Percentiles rank a stretch among this genome's conserved stretches.
phyloP scores from a whole-genome alignment of 2,888 invertebrate genomes.

The Chelonus formosanus region DNA sequence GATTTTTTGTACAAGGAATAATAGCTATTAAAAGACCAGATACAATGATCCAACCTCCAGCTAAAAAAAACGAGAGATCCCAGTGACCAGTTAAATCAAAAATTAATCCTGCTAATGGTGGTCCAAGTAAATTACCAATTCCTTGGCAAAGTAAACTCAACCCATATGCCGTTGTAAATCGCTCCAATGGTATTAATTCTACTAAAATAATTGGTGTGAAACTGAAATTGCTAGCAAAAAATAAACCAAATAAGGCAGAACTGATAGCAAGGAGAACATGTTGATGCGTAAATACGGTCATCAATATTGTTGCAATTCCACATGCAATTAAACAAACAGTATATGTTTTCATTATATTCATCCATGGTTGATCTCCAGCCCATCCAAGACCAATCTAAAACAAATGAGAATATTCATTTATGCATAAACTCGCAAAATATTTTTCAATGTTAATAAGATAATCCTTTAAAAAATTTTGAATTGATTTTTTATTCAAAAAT shows the following conservation, averaged over 20 bases:
- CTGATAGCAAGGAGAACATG: constrained; percentile 67
- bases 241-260: constrained; percentile 82
- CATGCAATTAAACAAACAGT: constrained; percentile 78
- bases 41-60: constrained; percentile 82
- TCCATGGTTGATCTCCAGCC: constrained; percentile 86
- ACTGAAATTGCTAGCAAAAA: constrained; percentile 91
- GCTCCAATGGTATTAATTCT: constrained; percentile 86
- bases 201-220: constrained; percentile 91
- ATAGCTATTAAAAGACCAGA: constrained; percentile 77
- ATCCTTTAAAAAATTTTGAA: too few relatives aligned
- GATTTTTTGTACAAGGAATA: constrained; percentile 74
- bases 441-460: too few relatives aligned
- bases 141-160: constrained; percentile 89
- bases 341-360: constrained; percentile 85
- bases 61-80: constrained; percentile 82
- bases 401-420: constrained; percentile 22
- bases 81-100: constrained; percentile 76
- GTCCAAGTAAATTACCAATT: constrained; percentile 90
- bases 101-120: constrained; percentile 86
- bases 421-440: too few relatives aligned
- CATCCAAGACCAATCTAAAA: constrained; percentile 81
- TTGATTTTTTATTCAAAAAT: constrained; percentile 2
- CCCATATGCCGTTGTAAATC: constrained; percentile 93
- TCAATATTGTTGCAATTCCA: constrained; percentile 71
- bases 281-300: constrained; percentile 68